phyloP scores from a whole-genome alignment of 2,888 invertebrate genomes.

The Thalpophila matura region DNA sequence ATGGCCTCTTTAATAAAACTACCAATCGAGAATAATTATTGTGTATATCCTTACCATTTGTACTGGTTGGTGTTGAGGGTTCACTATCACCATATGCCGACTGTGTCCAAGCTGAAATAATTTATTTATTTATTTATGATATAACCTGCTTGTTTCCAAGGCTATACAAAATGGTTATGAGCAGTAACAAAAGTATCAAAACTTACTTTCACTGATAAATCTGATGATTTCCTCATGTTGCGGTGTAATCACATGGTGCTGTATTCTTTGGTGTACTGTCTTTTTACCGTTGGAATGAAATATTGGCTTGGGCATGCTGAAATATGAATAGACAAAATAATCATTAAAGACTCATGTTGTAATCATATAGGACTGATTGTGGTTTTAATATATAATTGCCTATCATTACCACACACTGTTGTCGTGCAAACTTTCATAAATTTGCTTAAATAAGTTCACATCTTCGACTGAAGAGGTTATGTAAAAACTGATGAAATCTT shows the following conservation, averaged over 20 bases:
- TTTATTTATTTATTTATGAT: background rate
- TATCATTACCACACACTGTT: conserved; percentile 4
- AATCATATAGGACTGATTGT: background rate
- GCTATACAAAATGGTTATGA: background rate
- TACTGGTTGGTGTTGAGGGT: conserved; percentile 89
- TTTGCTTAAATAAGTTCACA: conserved; percentile 47
- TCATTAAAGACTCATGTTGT: conserved; percentile 12
- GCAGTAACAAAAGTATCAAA: conserved; percentile 14
- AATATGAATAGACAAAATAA: conserved; percentile 68
- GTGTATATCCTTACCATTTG: conserved; percentile 76
- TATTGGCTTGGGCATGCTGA: conserved; percentile 95
- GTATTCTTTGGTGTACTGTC: conserved; percentile 91
- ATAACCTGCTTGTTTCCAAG: background rate
- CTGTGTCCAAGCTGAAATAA: conserved; percentile 93
- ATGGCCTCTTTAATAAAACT: conserved; percentile 4
- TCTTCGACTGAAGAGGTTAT: conserved; percentile 81
- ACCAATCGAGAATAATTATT: background rate
- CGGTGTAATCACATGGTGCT: conserved; percentile 92
- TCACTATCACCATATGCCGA: conserved; percentile 90
- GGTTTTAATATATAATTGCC: background rate
- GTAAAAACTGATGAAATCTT: conserved; percentile 87
- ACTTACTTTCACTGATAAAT: conserved; percentile 96
- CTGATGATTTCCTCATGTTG: conserved; percentile 97
- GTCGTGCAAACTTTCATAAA: conserved; percentile 22
- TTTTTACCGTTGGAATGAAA: conserved; percentile 94